Evolutionary conservation across 2,797 vertebrate genomes (phyloP), one percentile per base, ranked within the genome.

Genomic region (Sebastes taczanowskii): DNA sequence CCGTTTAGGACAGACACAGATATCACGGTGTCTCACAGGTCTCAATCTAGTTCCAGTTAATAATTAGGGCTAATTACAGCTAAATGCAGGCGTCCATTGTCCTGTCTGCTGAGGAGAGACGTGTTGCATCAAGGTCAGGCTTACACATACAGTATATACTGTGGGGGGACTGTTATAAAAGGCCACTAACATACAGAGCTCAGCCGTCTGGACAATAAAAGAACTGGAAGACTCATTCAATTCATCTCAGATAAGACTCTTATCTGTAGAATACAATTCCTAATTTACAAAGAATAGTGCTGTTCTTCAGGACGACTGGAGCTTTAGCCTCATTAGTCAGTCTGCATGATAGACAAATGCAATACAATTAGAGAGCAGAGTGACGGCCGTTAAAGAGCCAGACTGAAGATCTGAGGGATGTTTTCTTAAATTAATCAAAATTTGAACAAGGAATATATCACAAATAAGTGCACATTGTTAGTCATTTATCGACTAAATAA

Each of bases 211-310:
- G 79, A 92, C 87, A 89, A 84, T 92, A 85, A 85, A 87, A 79
- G 49, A 84, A 46, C 22, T 13, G n/a, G 35, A 38, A 78, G 66
- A 83, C 30, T 29, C 80, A 78, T 74, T 89, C 58, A 73, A 8
- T 79, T 71, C 49, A 52, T 20, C 62, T 70, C 70, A 93, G 93
- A 95, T 94, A 94, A 94, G 85, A 69, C 34, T 78, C 91, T 95
- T 95, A 95, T 95, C 94, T 95, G 88, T 35, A 74, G 90, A 93
- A 94, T 91, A 92, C 94, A 94, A 82, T 94, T 91, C 87, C 91
- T 92, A 83, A 94, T 95, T 94, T 94, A 77, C 95, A 95, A 90
- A 91, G 91, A 96, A 93, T 94, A 86, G 89, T 63, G 58, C 74
- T 66, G 81, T 78, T 83, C 74, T 74, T 65, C 32, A 1, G 80